Base-by-base conservation (phyloP, 2,113 vertebrate species). In the Odontesthes bonariensis region DNA sequence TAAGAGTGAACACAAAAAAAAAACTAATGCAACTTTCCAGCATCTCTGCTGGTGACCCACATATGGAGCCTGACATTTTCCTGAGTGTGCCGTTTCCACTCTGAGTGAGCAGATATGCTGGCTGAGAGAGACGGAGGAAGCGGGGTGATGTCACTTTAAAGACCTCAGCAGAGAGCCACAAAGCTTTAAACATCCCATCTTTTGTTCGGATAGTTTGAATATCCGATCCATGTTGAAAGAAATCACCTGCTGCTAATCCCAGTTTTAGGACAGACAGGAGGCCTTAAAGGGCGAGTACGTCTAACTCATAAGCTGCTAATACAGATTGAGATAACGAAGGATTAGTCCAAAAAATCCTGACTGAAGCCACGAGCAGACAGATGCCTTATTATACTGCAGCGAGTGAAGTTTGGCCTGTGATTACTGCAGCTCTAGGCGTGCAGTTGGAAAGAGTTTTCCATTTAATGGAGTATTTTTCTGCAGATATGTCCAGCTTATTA, bases 221-320 rank as follows among this genome's bases (percentile, higher is more conserved):
- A 59, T 65, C 63, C 66, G 65, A 83, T 81, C 79, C 63, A 2
- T 12, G 74, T 62, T 31, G 49, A 22, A 65, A 67, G 75, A 42
- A 69, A 62, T 79, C 80, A 66, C 79, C 77, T 85, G 67, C 76
- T 57, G 64, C 76, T 88, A 88, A 92, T 89, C 77, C 67, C 44
- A 53, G 73, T 40, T 57, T 72, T 63, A 73, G 71, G 4, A 68
- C 59, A 46, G 77, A 73, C 61, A 16, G 20, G 46, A 53, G 14
- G 57, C 49, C 58, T 65, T 70, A 11, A 67, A 82, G 47, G 56
- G 52, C 59, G 31, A 2, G 54, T 55, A 42, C 69, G 10, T 61
- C 69, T 63, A 7, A 64, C 56, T 85, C 64, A 73, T 86, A 80
- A 91, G 73, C 86, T 84, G 27, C 86, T 83, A 23, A 79, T 77